These are phyloP conservation scores for Mimumesa dahlbomi DNA, from an alignment of 2,888 invertebrate species.

Conservation along the genomic window DNA sequence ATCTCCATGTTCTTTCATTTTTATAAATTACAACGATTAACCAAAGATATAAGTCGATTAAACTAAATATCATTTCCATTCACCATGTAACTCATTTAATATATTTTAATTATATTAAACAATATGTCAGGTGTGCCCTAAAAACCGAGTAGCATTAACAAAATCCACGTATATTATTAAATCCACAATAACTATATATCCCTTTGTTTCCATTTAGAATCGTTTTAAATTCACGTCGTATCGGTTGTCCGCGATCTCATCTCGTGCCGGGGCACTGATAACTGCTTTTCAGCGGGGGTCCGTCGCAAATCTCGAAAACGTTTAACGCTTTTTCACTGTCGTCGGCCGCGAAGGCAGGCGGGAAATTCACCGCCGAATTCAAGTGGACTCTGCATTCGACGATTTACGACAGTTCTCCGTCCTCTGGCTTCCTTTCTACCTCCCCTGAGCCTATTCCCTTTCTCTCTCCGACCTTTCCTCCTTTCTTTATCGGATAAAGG, in stretches of 20 bases:
- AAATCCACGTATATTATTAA: no score
- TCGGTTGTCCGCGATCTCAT: slow-evolving; percentile 38
- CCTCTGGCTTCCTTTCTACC: slow-evolving; percentile 27
- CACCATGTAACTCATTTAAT: no score
- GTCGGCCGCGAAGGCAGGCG: slow-evolving; percentile 30
- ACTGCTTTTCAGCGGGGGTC: slow-evolving; percentile 23
- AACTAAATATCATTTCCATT: no score
- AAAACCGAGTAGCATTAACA: no score
- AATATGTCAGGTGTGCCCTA: no score
- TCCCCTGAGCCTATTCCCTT: slow-evolving; percentile 21
- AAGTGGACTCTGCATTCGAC: slow-evolving; percentile 60
- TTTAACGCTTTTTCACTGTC: slow-evolving; percentile 53
- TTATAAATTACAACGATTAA: no score
- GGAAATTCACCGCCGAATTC: slow-evolving; percentile 62
- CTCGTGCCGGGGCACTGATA: slow-evolving; percentile 19
- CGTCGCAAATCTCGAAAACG: slow-evolving; percentile 49
- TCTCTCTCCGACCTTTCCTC: slow-evolving; percentile 9
- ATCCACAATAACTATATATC: not conserved
- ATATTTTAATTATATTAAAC: no score
- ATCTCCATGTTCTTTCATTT: no score
- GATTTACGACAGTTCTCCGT: slow-evolving; percentile 58
- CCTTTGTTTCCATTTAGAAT: slow-evolving; percentile 36
- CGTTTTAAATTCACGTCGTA: slow-evolving; percentile 28
- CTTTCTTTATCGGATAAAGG: slow-evolving; percentile 55
- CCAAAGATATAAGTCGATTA: no score